phyloP scores from a whole-genome alignment of 2,797 vertebrate species.

The Oreochromis mossambicus region DNA sequence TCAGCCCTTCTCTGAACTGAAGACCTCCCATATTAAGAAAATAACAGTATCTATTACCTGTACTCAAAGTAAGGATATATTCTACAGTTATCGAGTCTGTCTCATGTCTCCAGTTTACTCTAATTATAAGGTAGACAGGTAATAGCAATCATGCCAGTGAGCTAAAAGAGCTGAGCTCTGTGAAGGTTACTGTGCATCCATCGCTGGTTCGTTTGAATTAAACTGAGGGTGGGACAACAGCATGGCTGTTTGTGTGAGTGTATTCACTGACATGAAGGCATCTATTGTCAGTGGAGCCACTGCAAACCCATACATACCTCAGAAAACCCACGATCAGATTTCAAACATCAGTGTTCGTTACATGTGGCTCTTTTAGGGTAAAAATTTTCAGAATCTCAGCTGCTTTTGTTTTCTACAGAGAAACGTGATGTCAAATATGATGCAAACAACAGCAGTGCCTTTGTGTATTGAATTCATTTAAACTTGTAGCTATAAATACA shows the following conservation, averaged over 20 bases:
- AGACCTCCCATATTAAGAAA: background rate
- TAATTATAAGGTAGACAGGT: background rate
- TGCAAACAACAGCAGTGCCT: background rate
- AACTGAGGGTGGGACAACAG: conserved; percentile 29
- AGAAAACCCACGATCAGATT: conserved; percentile 20
- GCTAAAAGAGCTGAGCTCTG: conserved; percentile 17
- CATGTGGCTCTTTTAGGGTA: background rate
- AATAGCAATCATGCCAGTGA: conserved; percentile 14
- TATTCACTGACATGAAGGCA: conserved; percentile 2
- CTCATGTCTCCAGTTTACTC: background rate
- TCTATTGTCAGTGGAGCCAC: conserved; percentile 19
- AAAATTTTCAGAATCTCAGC: background rate
- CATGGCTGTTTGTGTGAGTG: conserved; percentile 1
- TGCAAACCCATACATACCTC: conserved; percentile 10
- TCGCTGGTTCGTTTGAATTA: background rate
- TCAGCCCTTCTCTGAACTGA: background rate
- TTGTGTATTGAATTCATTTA: background rate
- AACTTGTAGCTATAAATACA: background rate
- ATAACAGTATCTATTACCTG: background rate
- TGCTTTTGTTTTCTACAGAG: background rate
- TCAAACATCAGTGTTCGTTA: background rate
- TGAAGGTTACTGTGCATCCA: conserved; percentile 2
- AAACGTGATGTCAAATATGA: background rate
- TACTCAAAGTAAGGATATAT: background rate
- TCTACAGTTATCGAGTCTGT: background rate